A percentile compares a stretch with the other conserved stretches of the same genome.
These are phyloP conservation scores for Ommatoiulus sabulosus DNA, from an alignment of 2,888 invertebrate genomes.

Conservation along the genomic window DNA sequence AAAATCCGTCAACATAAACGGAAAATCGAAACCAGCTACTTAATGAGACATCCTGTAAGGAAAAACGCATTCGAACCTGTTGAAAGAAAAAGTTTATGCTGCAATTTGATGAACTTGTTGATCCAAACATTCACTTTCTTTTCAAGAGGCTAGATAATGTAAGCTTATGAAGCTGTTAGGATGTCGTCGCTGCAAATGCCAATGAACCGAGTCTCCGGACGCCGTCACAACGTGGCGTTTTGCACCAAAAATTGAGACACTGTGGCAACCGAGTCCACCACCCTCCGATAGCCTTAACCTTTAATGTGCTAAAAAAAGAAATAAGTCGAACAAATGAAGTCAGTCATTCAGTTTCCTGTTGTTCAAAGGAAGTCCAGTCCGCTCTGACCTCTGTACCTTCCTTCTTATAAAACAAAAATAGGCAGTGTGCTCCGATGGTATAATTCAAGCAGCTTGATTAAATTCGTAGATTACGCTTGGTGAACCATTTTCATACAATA, in stretches of 20 bases:
- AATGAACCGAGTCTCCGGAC: not conserved
- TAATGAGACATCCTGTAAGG: too few species aligned
- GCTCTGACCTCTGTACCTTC: not conserved
- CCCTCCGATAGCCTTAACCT: not conserved
- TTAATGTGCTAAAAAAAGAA: slow-evolving; percentile 1
- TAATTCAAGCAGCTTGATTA: not conserved
- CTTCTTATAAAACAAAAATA: not conserved
- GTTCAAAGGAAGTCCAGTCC: not conserved
- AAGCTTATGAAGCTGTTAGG: not conserved
- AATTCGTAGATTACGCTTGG: not conserved
- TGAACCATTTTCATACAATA: not conserved
- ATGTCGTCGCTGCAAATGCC: not conserved
- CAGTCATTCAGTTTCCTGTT: slow-evolving; percentile 12
- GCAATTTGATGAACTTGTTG: not conserved
- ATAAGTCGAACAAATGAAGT: not conserved
- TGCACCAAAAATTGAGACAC: not conserved
- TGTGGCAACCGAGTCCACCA: not conserved
- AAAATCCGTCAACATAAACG: too few species aligned
- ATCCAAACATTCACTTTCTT: not conserved
- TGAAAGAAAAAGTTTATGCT: not conserved
- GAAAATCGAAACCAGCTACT: too few species aligned
- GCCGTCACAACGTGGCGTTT: slow-evolving; percentile 3
- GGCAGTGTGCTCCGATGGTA: not conserved
- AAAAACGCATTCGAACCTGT: not conserved
- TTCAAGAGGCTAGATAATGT: not conserved